These are phyloP conservation scores for Halocaridina rubra DNA, from an alignment of 2,888 invertebrate genomes.

Conservation along the genomic window DNA sequence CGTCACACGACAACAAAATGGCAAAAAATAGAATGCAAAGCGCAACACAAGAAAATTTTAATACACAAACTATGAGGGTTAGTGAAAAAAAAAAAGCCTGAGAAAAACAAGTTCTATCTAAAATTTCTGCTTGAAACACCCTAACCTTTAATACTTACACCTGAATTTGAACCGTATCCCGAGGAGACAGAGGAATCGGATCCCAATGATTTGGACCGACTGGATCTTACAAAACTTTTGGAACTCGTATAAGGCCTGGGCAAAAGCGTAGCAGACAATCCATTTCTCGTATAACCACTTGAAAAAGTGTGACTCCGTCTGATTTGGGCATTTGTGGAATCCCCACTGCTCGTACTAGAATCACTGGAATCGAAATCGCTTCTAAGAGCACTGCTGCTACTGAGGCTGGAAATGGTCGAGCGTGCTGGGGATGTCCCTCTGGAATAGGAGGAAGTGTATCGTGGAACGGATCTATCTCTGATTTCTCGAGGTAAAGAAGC, in stretches of 20 bases:
- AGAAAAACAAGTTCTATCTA: too few species aligned
- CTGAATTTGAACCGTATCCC: constrained; percentile 32
- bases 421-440: constrained; percentile 7
- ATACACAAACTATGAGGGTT: too few species aligned
- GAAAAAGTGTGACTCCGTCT: constrained; percentile 22
- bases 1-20: too few species aligned
- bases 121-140: too few species aligned
- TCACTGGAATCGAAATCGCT: neutral
- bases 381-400: too few species aligned
- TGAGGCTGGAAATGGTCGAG: neutral
- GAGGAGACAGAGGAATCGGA: constrained; percentile 37
- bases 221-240: constrained; percentile 46
- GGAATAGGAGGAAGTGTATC: constrained; percentile 18
- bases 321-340: neutral
- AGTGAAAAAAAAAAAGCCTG: too few species aligned
- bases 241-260: constrained; percentile 22
- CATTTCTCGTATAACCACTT: neutral
- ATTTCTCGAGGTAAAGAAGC: constrained; percentile 39
- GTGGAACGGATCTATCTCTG: constrained; percentile 36
- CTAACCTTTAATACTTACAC: constrained; percentile 46
- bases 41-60: too few species aligned
- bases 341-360: constrained; percentile 1
- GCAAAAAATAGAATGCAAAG: too few species aligned
- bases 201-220: constrained; percentile 44
- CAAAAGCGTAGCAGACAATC: neutral